Evolutionary conservation across 2,113 vertebrate species (phyloP), one percentile per base, ranked within the genome.

Genomic region (Proterorhinus semilunaris): DNA sequence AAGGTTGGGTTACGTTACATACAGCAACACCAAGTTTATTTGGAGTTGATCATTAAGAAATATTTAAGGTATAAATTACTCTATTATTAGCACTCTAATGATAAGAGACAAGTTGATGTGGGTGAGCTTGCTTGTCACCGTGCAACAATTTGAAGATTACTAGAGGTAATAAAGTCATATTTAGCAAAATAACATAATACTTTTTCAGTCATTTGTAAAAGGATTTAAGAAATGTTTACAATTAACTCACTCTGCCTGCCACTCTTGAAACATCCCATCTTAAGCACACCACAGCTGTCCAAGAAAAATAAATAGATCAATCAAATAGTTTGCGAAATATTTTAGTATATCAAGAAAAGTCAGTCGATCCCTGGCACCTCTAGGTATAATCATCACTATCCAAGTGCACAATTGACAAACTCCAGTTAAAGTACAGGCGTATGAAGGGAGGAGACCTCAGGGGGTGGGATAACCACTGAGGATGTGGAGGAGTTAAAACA

Each of bases 341-440:
- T 21, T 57, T 21, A 36, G 10, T 12, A 57, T 57, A 21, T 27
- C 21, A 36, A 2, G 21, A 36, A 21, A 57, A 57, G 54, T 11
- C 36, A 55, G 57, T 61, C 8, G 15, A 6, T 59, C 6, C 15
- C 13, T 10, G 63, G 68, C 65, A 27, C n/a, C 0, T 45, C 17
- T 45, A 47, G 16, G 50, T 43, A 12, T 48, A 58, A 13, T 36
- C 11, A 36, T 42, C 6, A 6, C 10, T 57, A 36, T 57, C 21
- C 21, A 59, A 59, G 42, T 36, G 50, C 1, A 13, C 62, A 15
- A 54, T 10, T 45, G 65, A 69, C 21, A 61, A 58, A 71, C 62
- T 81, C 72, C 65, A 15, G 52, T 66, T 57, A 86, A 88, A 83
- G 45, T 36, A 65, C 68, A 79, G 79, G 68, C 82, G 83, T 76